These are phyloP conservation scores for Lepilemur septentrionalis DNA, from an alignment of 2,797 vertebrate genomes.

Conservation along the genomic window DNA sequence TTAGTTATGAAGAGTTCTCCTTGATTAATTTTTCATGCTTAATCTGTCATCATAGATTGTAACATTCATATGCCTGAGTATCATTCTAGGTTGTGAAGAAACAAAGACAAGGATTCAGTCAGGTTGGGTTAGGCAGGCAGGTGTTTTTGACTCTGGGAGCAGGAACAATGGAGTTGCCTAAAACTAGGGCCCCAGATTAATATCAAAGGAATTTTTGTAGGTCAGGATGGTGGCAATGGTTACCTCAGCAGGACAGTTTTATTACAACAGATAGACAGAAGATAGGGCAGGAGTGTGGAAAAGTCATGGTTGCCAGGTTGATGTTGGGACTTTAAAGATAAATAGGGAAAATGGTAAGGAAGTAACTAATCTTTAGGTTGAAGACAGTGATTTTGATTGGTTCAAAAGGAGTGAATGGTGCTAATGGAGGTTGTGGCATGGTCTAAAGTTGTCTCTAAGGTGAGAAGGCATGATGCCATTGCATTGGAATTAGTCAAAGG, in stretches of 20 bases:
- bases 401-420: neutral
- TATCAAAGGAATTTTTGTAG: neutral
- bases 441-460: neutral
- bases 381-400: neutral
- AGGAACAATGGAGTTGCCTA: neutral
- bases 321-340: conserved; percentile 19
- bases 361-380: neutral
- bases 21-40: neutral
- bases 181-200: neutral
- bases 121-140: neutral
- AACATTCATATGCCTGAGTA: neutral
- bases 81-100: neutral
- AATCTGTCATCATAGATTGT: neutral
- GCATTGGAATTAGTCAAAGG: neutral
- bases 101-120: neutral
- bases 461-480: neutral
- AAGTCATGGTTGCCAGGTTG: neutral
- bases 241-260: neutral
- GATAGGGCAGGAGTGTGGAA: neutral
- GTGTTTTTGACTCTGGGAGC: neutral
- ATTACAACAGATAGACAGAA: neutral
- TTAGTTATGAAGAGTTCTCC: neutral
- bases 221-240: neutral
- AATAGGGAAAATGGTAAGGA: neutral
- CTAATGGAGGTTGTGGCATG: neutral